phyloP scores from a whole-genome alignment of 2,888 invertebrate genomes.

The Nymphalis c-album region DNA sequence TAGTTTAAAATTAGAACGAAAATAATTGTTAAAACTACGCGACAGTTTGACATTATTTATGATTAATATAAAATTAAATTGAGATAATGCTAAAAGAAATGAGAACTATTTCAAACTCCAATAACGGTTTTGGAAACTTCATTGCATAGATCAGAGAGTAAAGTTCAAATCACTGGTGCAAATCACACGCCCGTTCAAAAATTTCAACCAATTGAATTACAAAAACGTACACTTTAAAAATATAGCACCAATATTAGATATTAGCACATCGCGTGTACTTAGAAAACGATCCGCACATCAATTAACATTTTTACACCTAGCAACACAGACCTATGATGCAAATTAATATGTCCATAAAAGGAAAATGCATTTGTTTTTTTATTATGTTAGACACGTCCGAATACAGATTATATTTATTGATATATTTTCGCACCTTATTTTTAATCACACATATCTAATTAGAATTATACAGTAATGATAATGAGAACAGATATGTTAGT shows the following conservation, averaged over 20 bases:
- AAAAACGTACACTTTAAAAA: conserved; percentile 47
- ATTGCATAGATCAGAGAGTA: conserved; percentile 18
- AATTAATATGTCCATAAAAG: conserved; percentile 44
- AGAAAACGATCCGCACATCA: conserved; percentile 28
- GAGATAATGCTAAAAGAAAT: too few species aligned
- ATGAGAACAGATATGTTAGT: conserved; percentile 67
- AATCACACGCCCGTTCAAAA: conserved; percentile 22
- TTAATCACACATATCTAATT: conserved; percentile 64
- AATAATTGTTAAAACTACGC: too few species aligned
- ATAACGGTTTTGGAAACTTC: not conserved
- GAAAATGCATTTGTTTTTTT: conserved; percentile 30
- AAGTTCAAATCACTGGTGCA: conserved; percentile 72
- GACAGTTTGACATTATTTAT: too few species aligned
- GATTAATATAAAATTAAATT: too few species aligned
- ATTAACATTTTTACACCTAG: conserved; percentile 55
- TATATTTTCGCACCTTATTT: conserved; percentile 53
- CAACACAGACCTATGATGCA: conserved; percentile 54
- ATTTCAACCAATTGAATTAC: conserved; percentile 24
- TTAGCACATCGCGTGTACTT: conserved; percentile 58
- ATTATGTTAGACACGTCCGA: conserved; percentile 26
- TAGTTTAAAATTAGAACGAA: too few species aligned
- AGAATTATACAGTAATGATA: conserved; percentile 66
- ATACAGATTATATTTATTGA: conserved; percentile 31
- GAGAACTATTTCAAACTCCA: not conserved
- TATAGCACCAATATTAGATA: conserved; percentile 78